Evolutionary conservation across 2,797 vertebrate species (phyloP), one percentile per base, ranked within the genome.

Genomic region (Melanotaenia maccullochi): DNA sequence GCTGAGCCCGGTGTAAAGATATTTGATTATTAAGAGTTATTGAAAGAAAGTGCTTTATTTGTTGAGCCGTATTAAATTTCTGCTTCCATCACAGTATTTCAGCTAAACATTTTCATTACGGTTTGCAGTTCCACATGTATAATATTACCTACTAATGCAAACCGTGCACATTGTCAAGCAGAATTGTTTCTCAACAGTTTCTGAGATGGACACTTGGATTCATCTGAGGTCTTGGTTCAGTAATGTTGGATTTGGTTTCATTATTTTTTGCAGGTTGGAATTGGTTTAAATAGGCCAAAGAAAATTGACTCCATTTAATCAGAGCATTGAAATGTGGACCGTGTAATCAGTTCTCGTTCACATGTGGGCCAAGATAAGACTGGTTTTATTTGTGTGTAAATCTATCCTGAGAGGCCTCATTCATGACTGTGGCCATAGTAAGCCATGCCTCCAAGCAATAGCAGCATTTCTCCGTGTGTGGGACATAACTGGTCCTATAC

Each of bases 361-460:
- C 83, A 89, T 90, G 83, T 90, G 87, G 84, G 88, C 87, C 88
- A 86, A 89, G 91, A 93, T 91, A 89, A 92, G 89, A 82, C 78
- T 75, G 75, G 73, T 90, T 93, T 90, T 90, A 89, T 91, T 92
- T 92, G 87, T 90, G 88, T 91, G 89, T 86, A 91, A 92, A 93
- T 92, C 79, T 90, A 91, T 92, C 90, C 86, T 82, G 85, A 89
- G 90, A 90, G 89, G 86, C 88, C 87, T 90, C 87, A 87, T 90
- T 91, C 82, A 86, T 81, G 83, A 88, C 78, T 81, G 82, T 81
- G 87, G 85, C 83, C 71, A 75, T 79, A 78, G 82, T 88, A 82
- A 89, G 88, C 84, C 64, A 69, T 89, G 90, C 91, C 90, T 91
- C 72, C 68, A 2, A 91, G 88, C 88, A 84, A 87, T 65, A 68